Evolutionary conservation across 2,113 vertebrate genomes (phyloP).

Genomic region (rabbit (Oryctolagus cuniculus)): DNA sequence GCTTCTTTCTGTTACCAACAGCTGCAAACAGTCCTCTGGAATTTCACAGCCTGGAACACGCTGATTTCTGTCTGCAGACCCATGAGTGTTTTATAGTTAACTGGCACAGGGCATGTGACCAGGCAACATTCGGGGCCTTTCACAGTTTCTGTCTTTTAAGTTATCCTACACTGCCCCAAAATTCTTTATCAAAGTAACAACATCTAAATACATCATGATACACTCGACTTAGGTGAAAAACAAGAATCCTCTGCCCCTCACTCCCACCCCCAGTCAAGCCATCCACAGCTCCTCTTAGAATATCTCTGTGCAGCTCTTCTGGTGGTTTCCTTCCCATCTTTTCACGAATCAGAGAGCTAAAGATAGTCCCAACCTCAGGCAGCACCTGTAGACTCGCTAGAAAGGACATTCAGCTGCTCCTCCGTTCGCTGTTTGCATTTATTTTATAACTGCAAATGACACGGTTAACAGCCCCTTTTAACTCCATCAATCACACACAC

Average conservation of each 20-base stretch:
- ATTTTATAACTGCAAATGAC: constrained; percentile 19
- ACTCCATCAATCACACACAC: neutral
- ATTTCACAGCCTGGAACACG: constrained; percentile 31
- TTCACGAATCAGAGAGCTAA: neutral
- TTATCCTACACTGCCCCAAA: neutral
- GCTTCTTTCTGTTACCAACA: constrained; percentile 34
- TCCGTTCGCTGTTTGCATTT: neutral
- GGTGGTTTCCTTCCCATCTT: neutral
- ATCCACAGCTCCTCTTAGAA: neutral
- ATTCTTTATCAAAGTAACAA: neutral
- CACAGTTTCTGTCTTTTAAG: constrained; percentile 43
- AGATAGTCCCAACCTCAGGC: neutral
- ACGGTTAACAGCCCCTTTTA: neutral
- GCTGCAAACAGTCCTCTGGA: neutral
- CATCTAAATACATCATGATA: neutral
- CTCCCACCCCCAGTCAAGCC: accelerated
- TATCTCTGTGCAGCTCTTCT: neutral
- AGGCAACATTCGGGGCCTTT: neutral
- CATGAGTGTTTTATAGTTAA: constrained; percentile 52
- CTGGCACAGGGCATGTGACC: neutral
- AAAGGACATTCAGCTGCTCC: neutral
- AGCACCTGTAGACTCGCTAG: neutral
- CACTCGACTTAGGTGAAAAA: neutral
- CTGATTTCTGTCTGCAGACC: constrained; percentile 59
- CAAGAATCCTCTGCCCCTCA: neutral